Evolutionary conservation across 2,113 vertebrate genomes (phyloP).

Genomic region (Saguinus midas): DNA sequence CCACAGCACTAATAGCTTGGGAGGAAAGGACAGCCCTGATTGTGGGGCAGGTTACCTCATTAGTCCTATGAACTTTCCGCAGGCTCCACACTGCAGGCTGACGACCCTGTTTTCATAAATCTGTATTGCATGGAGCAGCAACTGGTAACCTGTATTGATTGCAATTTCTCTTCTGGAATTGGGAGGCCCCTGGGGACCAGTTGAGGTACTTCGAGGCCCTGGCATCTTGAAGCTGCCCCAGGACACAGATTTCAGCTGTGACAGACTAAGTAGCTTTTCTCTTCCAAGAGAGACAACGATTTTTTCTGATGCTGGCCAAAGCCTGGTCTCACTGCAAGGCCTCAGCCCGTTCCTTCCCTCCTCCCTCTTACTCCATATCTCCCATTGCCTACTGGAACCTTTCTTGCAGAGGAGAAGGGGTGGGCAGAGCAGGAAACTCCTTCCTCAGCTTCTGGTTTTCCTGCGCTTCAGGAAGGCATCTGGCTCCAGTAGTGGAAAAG

Average conservation of each 20-base stretch:
- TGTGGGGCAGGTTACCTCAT: conserved; percentile 76
- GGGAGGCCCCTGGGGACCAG: conserved; percentile 53
- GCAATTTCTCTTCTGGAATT: conserved; percentile 80
- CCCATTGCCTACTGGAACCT: neutral
- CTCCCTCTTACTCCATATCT: too few species aligned
- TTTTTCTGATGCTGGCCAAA: neutral
- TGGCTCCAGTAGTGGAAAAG: neutral
- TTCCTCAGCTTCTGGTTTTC: neutral
- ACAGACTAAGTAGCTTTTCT: neutral
- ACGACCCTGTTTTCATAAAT: conserved; percentile 85
- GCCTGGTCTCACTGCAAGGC: neutral
- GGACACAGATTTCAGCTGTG: neutral
- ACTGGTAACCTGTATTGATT: conserved; percentile 83
- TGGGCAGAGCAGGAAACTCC: neutral
- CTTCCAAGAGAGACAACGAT: neutral
- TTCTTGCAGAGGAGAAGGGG: accelerated
- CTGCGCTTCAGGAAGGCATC: neutral
- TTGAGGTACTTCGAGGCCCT: neutral
- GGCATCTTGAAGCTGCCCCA: neutral
- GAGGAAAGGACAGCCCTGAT: conserved; percentile 41
- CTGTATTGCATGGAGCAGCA: conserved; percentile 79
- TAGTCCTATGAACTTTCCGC: conserved; percentile 80
- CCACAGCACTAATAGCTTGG: neutral
- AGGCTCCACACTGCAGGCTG: conserved; percentile 70
- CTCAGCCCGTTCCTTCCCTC: neutral